phyloP scores from a whole-genome alignment of 2,113 vertebrate species.

The Aleadryas rufinucha region DNA sequence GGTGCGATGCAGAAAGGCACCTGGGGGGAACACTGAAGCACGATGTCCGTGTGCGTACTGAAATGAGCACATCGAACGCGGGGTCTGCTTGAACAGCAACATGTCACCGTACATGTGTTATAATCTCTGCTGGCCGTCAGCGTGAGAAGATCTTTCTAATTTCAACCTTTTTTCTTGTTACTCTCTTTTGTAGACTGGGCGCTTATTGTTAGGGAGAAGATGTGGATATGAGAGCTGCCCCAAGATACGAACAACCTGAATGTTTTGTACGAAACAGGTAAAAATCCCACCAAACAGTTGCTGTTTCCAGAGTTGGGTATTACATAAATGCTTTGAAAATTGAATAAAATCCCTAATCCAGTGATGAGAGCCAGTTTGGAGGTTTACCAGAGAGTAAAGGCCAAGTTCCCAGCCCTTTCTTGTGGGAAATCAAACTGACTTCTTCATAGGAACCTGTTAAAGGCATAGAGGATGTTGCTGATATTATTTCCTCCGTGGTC shows the following conservation, averaged over 20 bases:
- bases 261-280: background rate
- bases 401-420: background rate
- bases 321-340: background rate
- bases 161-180: background rate
- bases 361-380: background rate
- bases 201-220: background rate
- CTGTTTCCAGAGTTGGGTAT: background rate
- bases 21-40: background rate
- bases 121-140: background rate
- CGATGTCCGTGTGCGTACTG: fast-evolving
- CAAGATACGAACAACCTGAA: background rate
- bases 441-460: background rate
- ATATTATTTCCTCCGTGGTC: background rate
- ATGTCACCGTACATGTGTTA: fast-evolving
- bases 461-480: background rate
- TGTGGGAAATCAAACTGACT: background rate
- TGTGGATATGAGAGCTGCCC: background rate
- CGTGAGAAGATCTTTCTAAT: background rate
- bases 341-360: background rate
- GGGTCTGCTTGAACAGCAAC: background rate
- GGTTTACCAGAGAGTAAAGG: background rate
- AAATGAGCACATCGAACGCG: fast-evolving
- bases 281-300: background rate
- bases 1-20: background rate
- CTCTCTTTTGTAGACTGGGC: background rate